Percentiles rank a stretch among this genome's conserved stretches.
Conservation (phyloP, 2,113 vertebrate genomes). For the Myanophis thanlyinensis region DNA sequence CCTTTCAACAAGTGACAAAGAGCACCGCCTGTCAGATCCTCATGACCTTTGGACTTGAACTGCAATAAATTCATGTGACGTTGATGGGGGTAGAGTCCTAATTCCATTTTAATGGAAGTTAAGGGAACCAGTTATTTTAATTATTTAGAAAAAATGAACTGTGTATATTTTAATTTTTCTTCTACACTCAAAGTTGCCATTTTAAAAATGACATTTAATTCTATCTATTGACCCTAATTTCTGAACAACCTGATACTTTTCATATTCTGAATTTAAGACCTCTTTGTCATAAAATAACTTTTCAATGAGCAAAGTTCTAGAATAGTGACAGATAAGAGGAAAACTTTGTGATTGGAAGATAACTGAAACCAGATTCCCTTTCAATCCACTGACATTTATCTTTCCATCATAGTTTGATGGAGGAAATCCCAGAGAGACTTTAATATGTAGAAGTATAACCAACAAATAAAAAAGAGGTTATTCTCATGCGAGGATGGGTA, state of each 20-base stretch:
- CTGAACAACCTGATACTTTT: neutral
- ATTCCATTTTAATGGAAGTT: neutral
- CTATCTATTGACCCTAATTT: neutral
- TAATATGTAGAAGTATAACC: neutral
- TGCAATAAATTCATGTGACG: neutral
- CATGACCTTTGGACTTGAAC: neutral
- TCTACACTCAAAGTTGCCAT: neutral
- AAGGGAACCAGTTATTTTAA: neutral
- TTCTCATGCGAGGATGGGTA: neutral
- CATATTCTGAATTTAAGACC: neutral
- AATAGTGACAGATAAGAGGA: neutral
- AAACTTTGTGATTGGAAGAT: neutral
- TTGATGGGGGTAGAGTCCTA: neutral
- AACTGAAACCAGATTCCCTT: neutral
- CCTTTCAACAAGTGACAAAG: neutral
- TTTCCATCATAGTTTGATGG: neutral
- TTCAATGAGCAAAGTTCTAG: neutral
- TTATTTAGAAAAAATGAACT: neutral
- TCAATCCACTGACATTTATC: neutral
- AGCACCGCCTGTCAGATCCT: rapidly evolving
- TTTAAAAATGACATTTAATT: neutral
- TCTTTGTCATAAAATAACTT: neutral
- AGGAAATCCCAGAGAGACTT: neutral
- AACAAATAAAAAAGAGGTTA: neutral
- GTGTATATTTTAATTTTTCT: neutral